Conservation (phyloP, 2,888 invertebrate species). For the Heliconius sara region DNA sequence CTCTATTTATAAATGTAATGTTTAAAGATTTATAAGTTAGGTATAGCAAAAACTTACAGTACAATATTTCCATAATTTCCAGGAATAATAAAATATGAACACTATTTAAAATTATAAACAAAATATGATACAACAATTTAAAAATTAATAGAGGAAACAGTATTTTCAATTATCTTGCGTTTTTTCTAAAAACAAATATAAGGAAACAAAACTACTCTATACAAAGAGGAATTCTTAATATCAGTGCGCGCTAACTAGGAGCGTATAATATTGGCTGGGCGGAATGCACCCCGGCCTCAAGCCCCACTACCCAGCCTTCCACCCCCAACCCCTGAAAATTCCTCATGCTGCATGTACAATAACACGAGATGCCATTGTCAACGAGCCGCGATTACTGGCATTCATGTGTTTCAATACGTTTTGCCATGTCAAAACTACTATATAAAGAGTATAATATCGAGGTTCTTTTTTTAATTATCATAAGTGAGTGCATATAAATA, state of each 20-base stretch:
- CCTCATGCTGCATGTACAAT: conserved; percentile 45
- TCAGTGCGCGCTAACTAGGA: conserved; percentile 82
- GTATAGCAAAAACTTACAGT: not conserved
- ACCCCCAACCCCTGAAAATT: conserved; percentile 37
- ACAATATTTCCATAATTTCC: not conserved
- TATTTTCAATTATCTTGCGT: not conserved
- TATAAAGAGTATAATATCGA: not conserved
- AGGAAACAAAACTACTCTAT: conserved; percentile 57
- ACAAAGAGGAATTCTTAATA: conserved; percentile 80
- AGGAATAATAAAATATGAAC: not conserved
- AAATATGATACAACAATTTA: too few species aligned
- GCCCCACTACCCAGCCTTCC: conserved; percentile 40
- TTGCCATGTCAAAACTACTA: not conserved
- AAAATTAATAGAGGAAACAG: too few species aligned
- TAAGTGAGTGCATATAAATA: too few species aligned
- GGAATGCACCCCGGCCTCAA: conserved; percentile 51
- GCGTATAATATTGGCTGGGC: conserved; percentile 78
- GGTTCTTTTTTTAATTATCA: too few species aligned
- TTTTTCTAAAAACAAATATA: not conserved
- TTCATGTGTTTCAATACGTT: conserved; percentile 21
- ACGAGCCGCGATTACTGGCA: conserved; percentile 28
- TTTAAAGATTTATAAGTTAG: not conserved
- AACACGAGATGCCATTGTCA: conserved; percentile 43
- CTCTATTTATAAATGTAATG: not conserved
- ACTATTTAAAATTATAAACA: too few species aligned